Percentiles rank a stretch among this genome's conserved stretches.
Conservation (phyloP, 1,140 invertebrate genomes). For the Lepidurus couesii region DNA sequence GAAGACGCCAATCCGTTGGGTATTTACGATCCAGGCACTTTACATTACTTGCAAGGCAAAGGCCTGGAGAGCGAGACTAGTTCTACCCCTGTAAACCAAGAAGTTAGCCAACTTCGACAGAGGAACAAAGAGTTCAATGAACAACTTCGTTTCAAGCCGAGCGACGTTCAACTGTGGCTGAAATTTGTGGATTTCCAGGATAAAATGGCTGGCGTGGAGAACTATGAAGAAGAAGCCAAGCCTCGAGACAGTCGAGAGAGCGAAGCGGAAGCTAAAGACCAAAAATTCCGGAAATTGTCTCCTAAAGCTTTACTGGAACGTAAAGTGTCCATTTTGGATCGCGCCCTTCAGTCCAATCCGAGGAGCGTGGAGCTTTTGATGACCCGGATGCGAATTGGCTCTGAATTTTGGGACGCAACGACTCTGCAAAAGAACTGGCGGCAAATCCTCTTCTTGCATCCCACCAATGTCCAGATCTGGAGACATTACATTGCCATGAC, state of each 20-base stretch:
- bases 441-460: slow-evolving; percentile 44
- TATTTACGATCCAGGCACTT: slow-evolving; percentile 27
- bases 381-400: slow-evolving; percentile 42
- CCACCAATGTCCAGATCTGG: slow-evolving; percentile 44
- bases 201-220: background rate
- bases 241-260: slow-evolving; percentile 23
- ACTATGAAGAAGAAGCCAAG: slow-evolving; percentile 23
- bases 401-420: slow-evolving; percentile 41
- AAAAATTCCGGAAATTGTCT: slow-evolving; percentile 16
- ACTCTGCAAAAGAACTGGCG: slow-evolving; percentile 44
- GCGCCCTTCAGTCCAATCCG: slow-evolving; percentile 46
- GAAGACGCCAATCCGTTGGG: slow-evolving; percentile 23
- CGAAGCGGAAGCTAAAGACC: background rate
- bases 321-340: slow-evolving; percentile 46
- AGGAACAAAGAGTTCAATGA: slow-evolving; percentile 44
- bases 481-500: slow-evolving; percentile 41
- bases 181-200: slow-evolving; percentile 49
- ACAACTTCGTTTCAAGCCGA: slow-evolving; percentile 41
- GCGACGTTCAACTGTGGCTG: slow-evolving; percentile 45
- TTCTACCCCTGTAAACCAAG: background rate
- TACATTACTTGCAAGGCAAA: slow-evolving; percentile 21
- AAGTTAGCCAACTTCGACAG: background rate
- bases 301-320: slow-evolving; percentile 42
- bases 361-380: slow-evolving; percentile 43
- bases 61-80: background rate